phyloP scores from a whole-genome alignment of 2,113 vertebrate genomes.

The Eleginops maclovinus region DNA sequence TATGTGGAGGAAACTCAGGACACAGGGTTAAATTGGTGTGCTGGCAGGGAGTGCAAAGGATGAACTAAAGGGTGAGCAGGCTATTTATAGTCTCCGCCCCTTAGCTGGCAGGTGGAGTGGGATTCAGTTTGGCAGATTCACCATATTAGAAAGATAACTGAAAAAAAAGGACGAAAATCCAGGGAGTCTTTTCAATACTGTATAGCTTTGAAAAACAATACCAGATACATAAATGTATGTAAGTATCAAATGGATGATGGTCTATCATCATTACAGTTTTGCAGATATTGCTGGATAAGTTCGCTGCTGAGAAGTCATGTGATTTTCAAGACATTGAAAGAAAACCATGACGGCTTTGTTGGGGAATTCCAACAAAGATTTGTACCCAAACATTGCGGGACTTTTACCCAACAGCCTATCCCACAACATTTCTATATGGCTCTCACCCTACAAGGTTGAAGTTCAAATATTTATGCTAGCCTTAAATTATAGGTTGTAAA shows the following conservation, averaged over 20 bases:
- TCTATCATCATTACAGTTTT: neutral
- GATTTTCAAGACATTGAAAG: conserved; percentile 1
- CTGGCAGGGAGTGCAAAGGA: too few species aligned
- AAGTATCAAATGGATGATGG: neutral
- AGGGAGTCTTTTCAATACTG: too few species aligned
- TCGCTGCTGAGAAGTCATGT: neutral
- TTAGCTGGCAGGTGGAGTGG: too few species aligned
- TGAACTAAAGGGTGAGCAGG: too few species aligned
- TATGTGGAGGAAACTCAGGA: too few species aligned
- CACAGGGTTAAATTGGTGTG: too few species aligned
- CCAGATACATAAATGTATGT: neutral
- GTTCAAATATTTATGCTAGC: neutral
- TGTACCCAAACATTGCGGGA: neutral
- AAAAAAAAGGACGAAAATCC: too few species aligned
- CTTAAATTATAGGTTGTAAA: neutral
- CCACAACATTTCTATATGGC: neutral
- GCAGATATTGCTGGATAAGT: neutral
- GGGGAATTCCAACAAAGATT: neutral
- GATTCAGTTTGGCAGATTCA: too few species aligned
- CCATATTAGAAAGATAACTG: too few species aligned
- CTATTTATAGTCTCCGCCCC: too few species aligned
- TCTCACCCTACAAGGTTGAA: neutral
- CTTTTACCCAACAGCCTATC: too few species aligned
- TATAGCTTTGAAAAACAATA: neutral
- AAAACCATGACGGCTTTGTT: neutral